Evolutionary conservation across 2,113 vertebrate species (phyloP).

Genomic region (Erythrocercus mccallii): DNA sequence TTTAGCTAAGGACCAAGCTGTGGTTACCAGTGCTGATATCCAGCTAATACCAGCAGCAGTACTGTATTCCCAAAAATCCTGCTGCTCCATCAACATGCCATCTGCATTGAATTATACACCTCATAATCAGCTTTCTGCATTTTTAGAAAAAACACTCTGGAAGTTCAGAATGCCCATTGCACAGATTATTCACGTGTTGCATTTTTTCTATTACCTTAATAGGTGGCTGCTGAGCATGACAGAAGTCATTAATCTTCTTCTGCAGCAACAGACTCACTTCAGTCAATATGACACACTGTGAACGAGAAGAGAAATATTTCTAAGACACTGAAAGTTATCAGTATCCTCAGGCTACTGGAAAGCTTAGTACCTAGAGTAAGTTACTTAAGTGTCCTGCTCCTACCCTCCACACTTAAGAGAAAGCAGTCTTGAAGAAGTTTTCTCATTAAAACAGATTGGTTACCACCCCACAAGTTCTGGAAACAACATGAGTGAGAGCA

Average conservation of each 20-base stretch:
- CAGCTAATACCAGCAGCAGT: not conserved
- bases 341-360: not conserved
- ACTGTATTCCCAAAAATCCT: not conserved
- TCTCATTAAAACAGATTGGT: not conserved
- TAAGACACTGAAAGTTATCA: not conserved
- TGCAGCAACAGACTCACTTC: constrained; percentile 83
- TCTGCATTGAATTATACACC: not conserved
- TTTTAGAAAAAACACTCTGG: not conserved
- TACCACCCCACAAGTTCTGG: not conserved
- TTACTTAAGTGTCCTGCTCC: not conserved
- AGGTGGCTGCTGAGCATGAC: constrained; percentile 85
- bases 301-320: constrained; percentile 42
- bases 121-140: not conserved
- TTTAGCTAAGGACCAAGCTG: not conserved
- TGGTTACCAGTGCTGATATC: not conserved
- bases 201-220: constrained; percentile 82
- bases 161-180: not conserved
- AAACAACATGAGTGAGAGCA: not conserved
- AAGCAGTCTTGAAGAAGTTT: not conserved
- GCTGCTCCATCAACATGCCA: not conserved
- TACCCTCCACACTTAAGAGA: not conserved
- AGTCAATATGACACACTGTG: constrained; percentile 92
- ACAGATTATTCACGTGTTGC: not conserved
- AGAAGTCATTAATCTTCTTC: constrained; percentile 91
- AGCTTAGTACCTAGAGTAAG: not conserved